Conservation (phyloP, 37 sponge, comb jelly and placozoan genomes). For the Aplysina aerophoba region DNA sequence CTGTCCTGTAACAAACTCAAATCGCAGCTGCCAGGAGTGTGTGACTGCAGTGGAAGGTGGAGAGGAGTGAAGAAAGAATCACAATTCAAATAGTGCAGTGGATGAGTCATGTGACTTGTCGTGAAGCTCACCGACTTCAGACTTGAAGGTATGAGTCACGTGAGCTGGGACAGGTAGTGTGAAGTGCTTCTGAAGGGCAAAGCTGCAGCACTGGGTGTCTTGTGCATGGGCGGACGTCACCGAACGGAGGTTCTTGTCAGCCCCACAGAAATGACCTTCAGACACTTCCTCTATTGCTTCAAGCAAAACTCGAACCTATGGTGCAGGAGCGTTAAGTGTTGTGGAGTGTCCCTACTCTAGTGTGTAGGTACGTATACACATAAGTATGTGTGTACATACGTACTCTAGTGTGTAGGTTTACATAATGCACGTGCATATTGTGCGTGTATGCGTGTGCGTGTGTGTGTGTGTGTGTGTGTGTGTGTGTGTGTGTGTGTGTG, state of each 20-base stretch:
- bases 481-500: constrained; percentile 8
- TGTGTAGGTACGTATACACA: background rate
- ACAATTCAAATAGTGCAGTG: no score
- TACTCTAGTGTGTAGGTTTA: background rate
- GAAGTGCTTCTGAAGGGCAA: constrained; percentile 64
- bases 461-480: background rate
- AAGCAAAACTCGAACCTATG: constrained; percentile 48
- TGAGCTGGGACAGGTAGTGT: constrained; percentile 65
- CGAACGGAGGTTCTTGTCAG: constrained; percentile 6
- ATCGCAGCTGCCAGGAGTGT: constrained; percentile 70
- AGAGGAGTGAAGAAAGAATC: background rate
- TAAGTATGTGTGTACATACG: background rate
- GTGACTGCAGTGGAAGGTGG: constrained; percentile 35
- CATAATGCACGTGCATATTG: background rate
- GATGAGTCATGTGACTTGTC: background rate
- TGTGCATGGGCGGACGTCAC: constrained; percentile 41
- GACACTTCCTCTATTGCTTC: constrained; percentile 59
- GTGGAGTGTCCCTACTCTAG: background rate
- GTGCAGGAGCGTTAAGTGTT: background rate
- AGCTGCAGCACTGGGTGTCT: constrained; percentile 65
- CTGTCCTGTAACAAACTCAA: constrained; percentile 66
- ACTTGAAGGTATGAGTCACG: constrained; percentile 66
- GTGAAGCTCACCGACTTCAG: constrained; percentile 39
- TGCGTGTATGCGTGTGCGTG: no score
- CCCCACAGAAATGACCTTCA: constrained; percentile 32